Evolutionary conservation across 2,797 vertebrate genomes (phyloP).

Genomic region (Centroberyx gerrardi): DNA sequence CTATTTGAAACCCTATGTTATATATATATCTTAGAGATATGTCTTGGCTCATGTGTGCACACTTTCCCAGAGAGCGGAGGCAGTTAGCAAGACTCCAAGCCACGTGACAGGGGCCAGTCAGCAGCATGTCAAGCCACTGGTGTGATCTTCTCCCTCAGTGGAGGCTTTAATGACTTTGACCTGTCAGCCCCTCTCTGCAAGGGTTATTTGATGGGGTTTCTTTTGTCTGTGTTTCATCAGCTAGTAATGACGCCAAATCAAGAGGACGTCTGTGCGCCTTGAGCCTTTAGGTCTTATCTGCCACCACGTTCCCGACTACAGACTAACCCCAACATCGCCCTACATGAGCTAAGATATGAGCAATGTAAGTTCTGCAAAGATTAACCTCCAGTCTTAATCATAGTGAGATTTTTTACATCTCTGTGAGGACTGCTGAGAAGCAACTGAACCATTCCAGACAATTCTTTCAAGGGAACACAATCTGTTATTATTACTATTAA

Average conservation of each 20-base stretch:
- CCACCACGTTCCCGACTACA: background rate
- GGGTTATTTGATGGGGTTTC: conserved; percentile 56
- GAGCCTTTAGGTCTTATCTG: background rate
- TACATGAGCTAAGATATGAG: background rate
- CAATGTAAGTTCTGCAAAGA: conserved; percentile 7
- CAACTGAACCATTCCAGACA: background rate
- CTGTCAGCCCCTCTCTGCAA: conserved; percentile 35
- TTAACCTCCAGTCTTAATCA: background rate
- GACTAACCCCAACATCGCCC: conserved; percentile 13
- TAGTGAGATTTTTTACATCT: background rate
- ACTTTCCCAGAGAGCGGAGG: conserved; percentile 16
- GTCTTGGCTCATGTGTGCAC: background rate
- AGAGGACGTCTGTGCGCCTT: background rate
- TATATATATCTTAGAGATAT: too few relatives aligned
- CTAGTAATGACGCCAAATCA: conserved; percentile 38
- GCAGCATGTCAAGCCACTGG: conserved; percentile 29
- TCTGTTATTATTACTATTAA: background rate
- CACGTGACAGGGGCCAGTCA: background rate
- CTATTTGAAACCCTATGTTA: too few relatives aligned
- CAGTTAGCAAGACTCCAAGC: conserved; percentile 10
- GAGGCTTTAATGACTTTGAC: conserved; percentile 60
- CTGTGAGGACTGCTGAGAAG: background rate
- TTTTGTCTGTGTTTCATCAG: conserved; percentile 48
- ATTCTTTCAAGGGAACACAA: background rate
- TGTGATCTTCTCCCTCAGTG: conserved; percentile 34